These are phyloP conservation scores for Hozukius guyotensis DNA, from an alignment of 2,797 vertebrate species.

Conservation along the genomic window DNA sequence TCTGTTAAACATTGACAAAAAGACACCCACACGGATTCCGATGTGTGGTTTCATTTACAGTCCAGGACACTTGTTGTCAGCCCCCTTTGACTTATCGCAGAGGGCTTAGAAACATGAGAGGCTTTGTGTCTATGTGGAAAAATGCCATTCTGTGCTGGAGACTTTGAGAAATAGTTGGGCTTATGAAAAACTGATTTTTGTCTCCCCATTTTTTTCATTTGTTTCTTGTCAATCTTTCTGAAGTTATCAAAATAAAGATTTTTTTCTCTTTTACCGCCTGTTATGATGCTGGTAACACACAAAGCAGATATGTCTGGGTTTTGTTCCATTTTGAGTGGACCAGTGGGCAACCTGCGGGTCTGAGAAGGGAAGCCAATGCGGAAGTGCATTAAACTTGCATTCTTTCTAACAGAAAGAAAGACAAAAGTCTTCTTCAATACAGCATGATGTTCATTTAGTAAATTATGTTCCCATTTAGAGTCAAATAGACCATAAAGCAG, in stretches of 20 bases:
- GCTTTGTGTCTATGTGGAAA: slow-evolving; percentile 37
- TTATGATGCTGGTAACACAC: neutral
- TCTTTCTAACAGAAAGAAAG: neutral
- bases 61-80: slow-evolving; percentile 53
- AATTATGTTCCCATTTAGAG: too few species aligned
- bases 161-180: neutral
- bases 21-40: slow-evolving; percentile 39
- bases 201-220: neutral
- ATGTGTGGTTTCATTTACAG: slow-evolving; percentile 59
- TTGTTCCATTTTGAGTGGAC: neutral
- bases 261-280: neutral
- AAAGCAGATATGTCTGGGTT: neutral
- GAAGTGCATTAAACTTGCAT: too few species aligned
- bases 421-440: too few species aligned
- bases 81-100: slow-evolving; percentile 48
- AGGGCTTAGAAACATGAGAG: slow-evolving; percentile 45
- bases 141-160: neutral
- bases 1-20: slow-evolving; percentile 66
- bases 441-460: too few species aligned
- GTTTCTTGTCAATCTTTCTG: neutral
- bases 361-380: too few species aligned
- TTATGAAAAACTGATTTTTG: neutral
- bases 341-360: too few species aligned
- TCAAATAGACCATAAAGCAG: too few species aligned
- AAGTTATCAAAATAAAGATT: neutral